Evolutionary conservation across 2,888 invertebrate species (phyloP).

Genomic region (Lasioglossum vierecki): DNA sequence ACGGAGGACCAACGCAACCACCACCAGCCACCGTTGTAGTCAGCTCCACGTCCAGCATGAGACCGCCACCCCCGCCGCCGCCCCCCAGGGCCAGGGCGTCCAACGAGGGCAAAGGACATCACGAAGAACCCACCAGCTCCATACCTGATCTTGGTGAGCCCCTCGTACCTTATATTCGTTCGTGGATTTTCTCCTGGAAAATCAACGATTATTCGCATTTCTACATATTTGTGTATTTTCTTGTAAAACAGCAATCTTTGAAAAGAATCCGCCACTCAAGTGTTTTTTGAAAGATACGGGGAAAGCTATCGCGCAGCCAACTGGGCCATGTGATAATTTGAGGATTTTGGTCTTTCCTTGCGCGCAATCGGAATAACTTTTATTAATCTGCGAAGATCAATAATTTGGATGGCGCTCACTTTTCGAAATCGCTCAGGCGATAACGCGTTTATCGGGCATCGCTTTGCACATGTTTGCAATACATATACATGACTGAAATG

Average conservation of each 20-base stretch:
- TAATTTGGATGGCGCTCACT: slow-evolving; percentile 17
- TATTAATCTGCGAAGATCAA: slow-evolving; percentile 2
- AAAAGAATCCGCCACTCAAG: not conserved
- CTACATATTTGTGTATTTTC: too few species aligned
- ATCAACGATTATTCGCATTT: not conserved
- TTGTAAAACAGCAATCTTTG: not conserved
- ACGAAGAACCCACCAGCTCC: slow-evolving; percentile 94
- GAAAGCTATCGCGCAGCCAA: not conserved
- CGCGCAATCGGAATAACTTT: not conserved
- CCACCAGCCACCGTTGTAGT: slow-evolving; percentile 79
- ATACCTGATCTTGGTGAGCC: slow-evolving; percentile 94
- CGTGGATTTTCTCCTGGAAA: not conserved
- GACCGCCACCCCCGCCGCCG: slow-evolving; percentile 84
- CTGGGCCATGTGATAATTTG: not conserved
- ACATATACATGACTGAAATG: not conserved
- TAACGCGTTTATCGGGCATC: not conserved
- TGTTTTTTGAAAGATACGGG: not conserved
- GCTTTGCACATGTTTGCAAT: not conserved
- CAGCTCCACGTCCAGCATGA: slow-evolving; percentile 86
- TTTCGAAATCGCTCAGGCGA: not conserved
- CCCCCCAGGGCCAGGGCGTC: slow-evolving; percentile 85
- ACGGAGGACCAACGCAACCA: slow-evolving; percentile 64
- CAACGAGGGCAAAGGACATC: slow-evolving; percentile 85
- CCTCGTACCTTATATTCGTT: too few species aligned
- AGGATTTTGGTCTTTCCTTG: not conserved